Evolutionary conservation across 2,113 vertebrate species (phyloP).

Genomic region (Cromileptes altivelis): DNA sequence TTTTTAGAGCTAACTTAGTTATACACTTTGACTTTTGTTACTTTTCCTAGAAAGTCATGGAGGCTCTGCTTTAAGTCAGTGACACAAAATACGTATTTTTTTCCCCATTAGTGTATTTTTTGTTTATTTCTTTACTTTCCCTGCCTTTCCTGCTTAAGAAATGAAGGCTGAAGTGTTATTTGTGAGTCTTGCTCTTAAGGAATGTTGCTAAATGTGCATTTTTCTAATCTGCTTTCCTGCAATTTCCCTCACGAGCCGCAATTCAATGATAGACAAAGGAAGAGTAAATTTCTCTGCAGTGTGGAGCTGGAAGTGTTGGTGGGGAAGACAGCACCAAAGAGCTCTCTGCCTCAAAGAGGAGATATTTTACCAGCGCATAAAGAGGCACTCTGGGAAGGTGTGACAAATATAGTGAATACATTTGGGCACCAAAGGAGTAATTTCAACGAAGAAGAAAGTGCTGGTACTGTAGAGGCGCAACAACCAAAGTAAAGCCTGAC

Average conservation of each 20-base stretch:
- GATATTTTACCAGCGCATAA: constrained; percentile 17
- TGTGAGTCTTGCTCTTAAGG: background rate
- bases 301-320: constrained; percentile 13
- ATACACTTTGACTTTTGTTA: background rate
- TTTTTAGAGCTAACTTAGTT: constrained; percentile 55
- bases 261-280: constrained; percentile 20
- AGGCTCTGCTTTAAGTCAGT: background rate
- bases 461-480: constrained; percentile 9
- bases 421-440: constrained; percentile 21
- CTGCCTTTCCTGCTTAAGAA: too few species aligned
- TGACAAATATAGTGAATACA: constrained; percentile 30
- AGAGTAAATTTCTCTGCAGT: background rate
- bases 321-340: constrained; percentile 35
- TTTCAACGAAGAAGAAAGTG: constrained; percentile 21
- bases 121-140: background rate
- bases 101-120: background rate
- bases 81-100: background rate
- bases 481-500: constrained; percentile 34
- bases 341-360: constrained; percentile 25
- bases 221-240: constrained; percentile 1
- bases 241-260: constrained; percentile 22
- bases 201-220: background rate
- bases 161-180: background rate
- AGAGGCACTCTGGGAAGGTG: constrained; percentile 10
- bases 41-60: constrained; percentile 22